phyloP scores from a whole-genome alignment of 2,113 vertebrate species.

The Lonchura striata region DNA sequence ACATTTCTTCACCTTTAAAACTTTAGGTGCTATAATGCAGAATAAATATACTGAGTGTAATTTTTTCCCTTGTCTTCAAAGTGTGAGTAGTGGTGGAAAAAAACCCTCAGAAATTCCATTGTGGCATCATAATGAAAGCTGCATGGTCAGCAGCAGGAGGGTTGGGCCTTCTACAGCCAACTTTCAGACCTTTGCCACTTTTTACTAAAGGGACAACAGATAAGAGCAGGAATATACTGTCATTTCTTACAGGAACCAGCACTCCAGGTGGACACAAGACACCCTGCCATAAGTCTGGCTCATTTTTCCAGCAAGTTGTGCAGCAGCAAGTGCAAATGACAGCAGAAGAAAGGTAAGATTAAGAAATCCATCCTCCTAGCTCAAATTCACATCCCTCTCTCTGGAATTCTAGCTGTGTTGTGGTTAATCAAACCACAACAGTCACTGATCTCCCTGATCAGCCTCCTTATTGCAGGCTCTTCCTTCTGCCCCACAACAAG shows the following conservation, averaged over 20 bases:
- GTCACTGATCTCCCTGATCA: background rate
- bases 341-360: background rate
- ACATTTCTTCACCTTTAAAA: background rate
- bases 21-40: background rate
- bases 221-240: background rate
- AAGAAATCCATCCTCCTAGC: background rate
- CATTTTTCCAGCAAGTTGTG: background rate
- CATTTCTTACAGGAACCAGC: background rate
- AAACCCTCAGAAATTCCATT: background rate
- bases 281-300: background rate
- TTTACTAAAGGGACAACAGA: background rate
- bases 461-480: background rate
- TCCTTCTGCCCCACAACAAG: background rate
- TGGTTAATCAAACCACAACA: too few relatives aligned
- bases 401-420: background rate
- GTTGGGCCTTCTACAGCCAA: background rate
- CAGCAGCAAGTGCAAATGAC: background rate
- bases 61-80: conserved; percentile 1
- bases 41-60: background rate
- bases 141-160: background rate
- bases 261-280: background rate
- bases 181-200: background rate
- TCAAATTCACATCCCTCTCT: background rate
- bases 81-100: background rate
- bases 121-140: conserved; percentile 31